Evolutionary conservation across 2,888 invertebrate genomes (phyloP).

Genomic region (Coelopa pilipes): DNA sequence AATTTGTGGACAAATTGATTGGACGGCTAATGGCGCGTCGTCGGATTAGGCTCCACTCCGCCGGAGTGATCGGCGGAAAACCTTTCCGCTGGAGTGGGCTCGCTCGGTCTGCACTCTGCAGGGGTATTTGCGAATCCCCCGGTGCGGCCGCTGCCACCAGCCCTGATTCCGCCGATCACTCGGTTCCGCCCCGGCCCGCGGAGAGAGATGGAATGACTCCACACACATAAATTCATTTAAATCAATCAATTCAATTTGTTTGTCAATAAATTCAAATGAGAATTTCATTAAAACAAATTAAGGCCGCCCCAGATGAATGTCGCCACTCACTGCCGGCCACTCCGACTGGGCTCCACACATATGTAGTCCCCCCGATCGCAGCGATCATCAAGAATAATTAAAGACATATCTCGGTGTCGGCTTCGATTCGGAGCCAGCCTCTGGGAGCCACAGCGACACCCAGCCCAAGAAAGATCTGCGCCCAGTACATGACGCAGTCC

Average conservation of each 20-base stretch:
- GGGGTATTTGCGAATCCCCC: neutral
- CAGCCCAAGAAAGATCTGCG: too few species aligned
- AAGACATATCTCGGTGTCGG: conserved; percentile 13
- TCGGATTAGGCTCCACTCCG: neutral
- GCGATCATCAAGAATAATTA: conserved; percentile 46
- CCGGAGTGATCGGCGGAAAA: neutral
- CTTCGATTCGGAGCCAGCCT: conserved; percentile 33
- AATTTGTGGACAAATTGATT: conserved; percentile 25
- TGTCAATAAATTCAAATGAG: conserved; percentile 67
- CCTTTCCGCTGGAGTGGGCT: neutral
- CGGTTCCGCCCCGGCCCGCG: neutral
- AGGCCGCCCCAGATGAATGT: conserved; percentile 63
- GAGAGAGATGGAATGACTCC: conserved; percentile 19
- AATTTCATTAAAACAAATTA: conserved; percentile 67
- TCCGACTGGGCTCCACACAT: too few species aligned
- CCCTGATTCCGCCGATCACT: neutral
- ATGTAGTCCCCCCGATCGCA: neutral
- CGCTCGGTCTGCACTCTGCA: neutral
- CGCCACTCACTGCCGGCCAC: conserved; percentile 44
- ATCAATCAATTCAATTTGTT: conserved; percentile 68
- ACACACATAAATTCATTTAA: conserved; percentile 67
- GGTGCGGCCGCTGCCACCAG: too few species aligned
- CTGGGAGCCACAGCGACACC: conserved; percentile 1
- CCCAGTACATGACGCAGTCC: too few species aligned
- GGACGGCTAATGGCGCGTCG: conserved; percentile 21